Percentiles rank a stretch among this genome's conserved stretches.
Conservation (phyloP, 2,888 invertebrate genomes). For the Chrysolina haemoptera region DNA sequence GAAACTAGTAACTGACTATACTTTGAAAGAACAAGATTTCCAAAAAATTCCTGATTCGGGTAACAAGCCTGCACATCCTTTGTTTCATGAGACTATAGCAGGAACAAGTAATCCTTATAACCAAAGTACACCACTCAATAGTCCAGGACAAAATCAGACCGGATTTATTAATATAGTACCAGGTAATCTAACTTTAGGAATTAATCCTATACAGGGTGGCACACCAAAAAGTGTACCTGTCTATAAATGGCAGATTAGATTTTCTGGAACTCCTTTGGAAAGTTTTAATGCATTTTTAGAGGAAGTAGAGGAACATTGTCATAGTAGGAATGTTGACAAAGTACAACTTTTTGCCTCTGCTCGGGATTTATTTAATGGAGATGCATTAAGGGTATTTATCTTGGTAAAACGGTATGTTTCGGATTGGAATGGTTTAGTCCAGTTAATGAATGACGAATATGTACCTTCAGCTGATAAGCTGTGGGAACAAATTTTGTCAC, state of each 20-base stretch:
- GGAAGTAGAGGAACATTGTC: constrained; percentile 27
- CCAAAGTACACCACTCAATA: neutral
- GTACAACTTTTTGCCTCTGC: constrained; percentile 34
- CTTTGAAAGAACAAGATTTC: neutral
- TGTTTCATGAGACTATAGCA: neutral
- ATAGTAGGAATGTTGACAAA: constrained; percentile 24
- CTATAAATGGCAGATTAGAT: constrained; percentile 38
- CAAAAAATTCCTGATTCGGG: neutral
- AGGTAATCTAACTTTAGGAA: neutral
- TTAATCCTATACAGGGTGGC: neutral
- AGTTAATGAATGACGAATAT: constrained; percentile 54
- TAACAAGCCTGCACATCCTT: neutral
- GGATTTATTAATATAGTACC: neutral
- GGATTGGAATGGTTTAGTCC: constrained; percentile 43
- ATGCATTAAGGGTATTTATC: constrained; percentile 48
- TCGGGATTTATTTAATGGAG: constrained; percentile 32
- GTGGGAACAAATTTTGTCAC: constrained; percentile 37
- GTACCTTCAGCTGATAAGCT: constrained; percentile 26
- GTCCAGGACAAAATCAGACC: neutral
- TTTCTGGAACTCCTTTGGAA: constrained; percentile 23
- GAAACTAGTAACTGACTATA: constrained; percentile 6
- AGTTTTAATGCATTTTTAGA: constrained; percentile 38
- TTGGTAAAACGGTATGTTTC: neutral
- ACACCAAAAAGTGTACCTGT: constrained; percentile 27
- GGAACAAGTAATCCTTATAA: too few species aligned